phyloP scores from a whole-genome alignment of 2,888 invertebrate genomes.

The Andrena flavipes region DNA sequence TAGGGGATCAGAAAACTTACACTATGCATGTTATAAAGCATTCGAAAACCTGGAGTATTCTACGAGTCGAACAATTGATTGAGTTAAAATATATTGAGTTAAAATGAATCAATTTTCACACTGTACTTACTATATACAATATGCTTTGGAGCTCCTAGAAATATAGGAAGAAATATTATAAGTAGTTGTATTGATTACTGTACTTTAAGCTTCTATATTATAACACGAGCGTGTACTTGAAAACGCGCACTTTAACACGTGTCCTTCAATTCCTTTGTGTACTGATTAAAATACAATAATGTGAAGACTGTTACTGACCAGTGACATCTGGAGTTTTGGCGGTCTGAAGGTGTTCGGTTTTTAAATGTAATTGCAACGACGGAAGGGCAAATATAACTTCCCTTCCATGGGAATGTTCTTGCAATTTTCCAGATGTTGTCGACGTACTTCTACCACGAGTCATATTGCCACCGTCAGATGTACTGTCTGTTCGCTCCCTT shows the following conservation, averaged over 20 bases:
- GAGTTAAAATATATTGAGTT: conserved; percentile 8
- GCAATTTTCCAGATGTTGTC: conserved; percentile 87
- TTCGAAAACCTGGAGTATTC: conserved; percentile 17
- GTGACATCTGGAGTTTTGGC: conserved; percentile 89
- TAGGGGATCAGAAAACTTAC: background rate
- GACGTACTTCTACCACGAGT: conserved; percentile 86
- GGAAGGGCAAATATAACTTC: conserved; percentile 99
- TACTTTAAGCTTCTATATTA: background rate
- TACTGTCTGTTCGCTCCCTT: conserved; percentile 88
- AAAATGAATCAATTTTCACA: conserved; percentile 49
- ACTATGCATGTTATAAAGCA: conserved; percentile 27
- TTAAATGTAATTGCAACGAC: conserved; percentile 95
- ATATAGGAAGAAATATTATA: conserved; percentile 73
- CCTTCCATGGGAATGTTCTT: conserved; percentile 92
- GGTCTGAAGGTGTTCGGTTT: conserved; percentile 96
- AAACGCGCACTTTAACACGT: background rate
- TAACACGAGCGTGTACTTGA: background rate
- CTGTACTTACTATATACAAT: conserved; percentile 83
- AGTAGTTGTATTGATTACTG: background rate
- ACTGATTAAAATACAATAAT: background rate
- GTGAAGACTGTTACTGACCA: conserved; percentile 83
- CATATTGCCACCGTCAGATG: conserved; percentile 85
- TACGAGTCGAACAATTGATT: conserved; percentile 23
- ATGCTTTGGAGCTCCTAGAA: conserved; percentile 83
- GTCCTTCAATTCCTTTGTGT: background rate